A percentile compares a stretch with the other conserved stretches of the same genome.
These are phyloP conservation scores for Enteromius viviparus DNA, from an alignment of 2,797 vertebrate species.

Conservation along the genomic window DNA sequence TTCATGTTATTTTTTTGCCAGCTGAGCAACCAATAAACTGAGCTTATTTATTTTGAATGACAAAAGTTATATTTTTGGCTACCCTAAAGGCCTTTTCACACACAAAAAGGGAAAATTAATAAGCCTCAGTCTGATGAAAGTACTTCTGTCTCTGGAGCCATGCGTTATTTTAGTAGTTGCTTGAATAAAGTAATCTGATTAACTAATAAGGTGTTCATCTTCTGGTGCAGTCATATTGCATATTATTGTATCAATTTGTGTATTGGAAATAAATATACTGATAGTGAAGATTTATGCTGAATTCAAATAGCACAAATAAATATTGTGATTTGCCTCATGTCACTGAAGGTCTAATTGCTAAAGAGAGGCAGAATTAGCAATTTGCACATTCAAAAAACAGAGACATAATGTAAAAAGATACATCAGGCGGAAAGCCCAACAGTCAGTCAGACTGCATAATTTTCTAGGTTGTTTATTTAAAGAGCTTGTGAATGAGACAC, in stretches of 20 bases:
- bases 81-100: background rate
- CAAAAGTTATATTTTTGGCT: no score
- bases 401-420: constrained; percentile 11
- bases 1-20: no score
- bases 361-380: background rate
- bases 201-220: background rate
- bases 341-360: constrained; percentile 22
- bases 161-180: no score
- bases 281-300: background rate
- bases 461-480: constrained; percentile 68
- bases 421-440: constrained; percentile 43
- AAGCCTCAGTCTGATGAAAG: background rate
- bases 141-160: background rate
- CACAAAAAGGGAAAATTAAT: background rate
- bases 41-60: no score
- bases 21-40: no score
- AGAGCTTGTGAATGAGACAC: constrained; percentile 60
- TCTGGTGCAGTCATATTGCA: background rate
- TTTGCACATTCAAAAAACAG: background rate
- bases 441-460: constrained; percentile 60
- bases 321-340: background rate
- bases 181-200: no score
- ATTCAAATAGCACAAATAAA: background rate
- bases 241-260: background rate
- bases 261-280: background rate